Evolutionary conservation across 1,140 invertebrate genomes (phyloP), one percentile per base, ranked within the genome.

Genomic region (Andricus grossulariae): DNA sequence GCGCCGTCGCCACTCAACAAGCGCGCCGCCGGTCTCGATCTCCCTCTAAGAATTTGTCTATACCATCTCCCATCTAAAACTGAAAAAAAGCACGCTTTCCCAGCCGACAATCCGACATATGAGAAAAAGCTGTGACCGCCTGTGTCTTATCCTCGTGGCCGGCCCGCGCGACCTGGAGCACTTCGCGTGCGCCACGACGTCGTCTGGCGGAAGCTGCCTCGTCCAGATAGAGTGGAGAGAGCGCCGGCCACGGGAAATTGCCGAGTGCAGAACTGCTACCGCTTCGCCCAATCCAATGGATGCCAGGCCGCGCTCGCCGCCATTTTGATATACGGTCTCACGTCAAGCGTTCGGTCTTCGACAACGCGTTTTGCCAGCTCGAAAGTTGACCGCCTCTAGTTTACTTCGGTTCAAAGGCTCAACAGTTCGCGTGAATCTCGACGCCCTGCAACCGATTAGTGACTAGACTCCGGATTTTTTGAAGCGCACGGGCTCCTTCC

Each of bases 281-380:
- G 39, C 39, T 45, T 45, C 39, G 39, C 39, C 39, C 39, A 84
- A 88, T 87, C 39, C 39, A 84, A 88, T 88, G 86, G 86, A 88
- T 88, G 86, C 86, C 84, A 84, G 85, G 82, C 18, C n/a, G 57
- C 83, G 86, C 80, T 80, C 84, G 87, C 87, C 87, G 89, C 89
- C 89, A 90, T 90, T 90, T 90, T 90, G 89, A 90, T 89, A 88
- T 90, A 89, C 86, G 87, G 82, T 83, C 83, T 81, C 84, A 87
- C 87, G 86, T 88, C 86, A 88, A 85, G 85, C 82, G 85, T 74
- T 84, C 52, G 76, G 71, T 50, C 72, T 78, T 75, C 74, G 81
- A 79, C 78, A 80, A 82, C 78, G 84, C 84, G 81, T 74, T 71
- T 76, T 80, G 80, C 74, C 71, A 71, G 71, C 39, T 51, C 71